Evolutionary conservation across 2,888 invertebrate species (phyloP).

Genomic region (Pollenia angustigena): DNA sequence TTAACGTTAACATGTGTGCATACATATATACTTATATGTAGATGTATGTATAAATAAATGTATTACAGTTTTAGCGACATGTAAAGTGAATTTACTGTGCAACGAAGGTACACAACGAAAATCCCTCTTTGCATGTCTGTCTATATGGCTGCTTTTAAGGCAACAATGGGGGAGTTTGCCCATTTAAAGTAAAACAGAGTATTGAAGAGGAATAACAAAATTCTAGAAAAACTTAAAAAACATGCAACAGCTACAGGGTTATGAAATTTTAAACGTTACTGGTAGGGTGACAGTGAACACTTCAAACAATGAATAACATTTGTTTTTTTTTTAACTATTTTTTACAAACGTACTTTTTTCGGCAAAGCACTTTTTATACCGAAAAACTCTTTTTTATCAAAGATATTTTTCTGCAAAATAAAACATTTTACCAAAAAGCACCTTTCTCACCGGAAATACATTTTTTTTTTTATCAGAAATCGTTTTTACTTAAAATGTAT

Average conservation of each 20-base stretch:
- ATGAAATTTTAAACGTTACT: neutral
- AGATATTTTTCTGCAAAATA: no score
- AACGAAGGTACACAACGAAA: slow-evolving; percentile 22
- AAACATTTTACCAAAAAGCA: no score
- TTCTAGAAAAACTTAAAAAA: neutral
- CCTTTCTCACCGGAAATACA: no score
- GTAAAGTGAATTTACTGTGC: slow-evolving; percentile 39
- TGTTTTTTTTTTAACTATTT: no score
- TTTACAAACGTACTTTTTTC: no score
- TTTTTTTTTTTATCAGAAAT: no score
- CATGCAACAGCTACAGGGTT: slow-evolving; percentile 30
- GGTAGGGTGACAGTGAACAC: neutral
- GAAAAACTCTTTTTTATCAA: no score
- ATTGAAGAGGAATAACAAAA: neutral
- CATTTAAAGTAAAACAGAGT: neutral
- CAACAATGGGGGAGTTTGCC: neutral
- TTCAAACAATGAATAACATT: neutral
- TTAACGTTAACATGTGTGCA: neutral
- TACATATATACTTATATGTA: neutral
- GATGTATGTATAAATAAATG: neutral
- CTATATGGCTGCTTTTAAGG: neutral
- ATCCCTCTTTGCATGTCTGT: neutral
- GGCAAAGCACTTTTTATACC: no score
- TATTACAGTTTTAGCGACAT: neutral
- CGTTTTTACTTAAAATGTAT: no score